phyloP scores from a whole-genome alignment of 2,888 invertebrate genomes.

The Tryphoninae sp. region DNA sequence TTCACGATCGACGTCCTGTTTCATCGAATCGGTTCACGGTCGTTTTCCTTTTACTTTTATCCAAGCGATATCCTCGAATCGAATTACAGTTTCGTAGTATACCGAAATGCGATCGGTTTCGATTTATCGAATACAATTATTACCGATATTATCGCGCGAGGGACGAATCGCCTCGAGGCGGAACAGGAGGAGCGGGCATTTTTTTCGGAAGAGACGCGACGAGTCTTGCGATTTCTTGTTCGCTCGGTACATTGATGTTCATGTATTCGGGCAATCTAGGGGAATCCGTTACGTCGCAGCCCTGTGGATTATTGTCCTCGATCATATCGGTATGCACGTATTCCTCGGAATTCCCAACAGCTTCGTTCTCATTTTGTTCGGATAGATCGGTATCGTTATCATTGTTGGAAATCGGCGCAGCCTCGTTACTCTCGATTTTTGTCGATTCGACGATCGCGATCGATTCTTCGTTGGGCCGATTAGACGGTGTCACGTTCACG shows the following conservation, averaged over 20 bases:
- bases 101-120: conserved; percentile 14
- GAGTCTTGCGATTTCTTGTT: conserved; percentile 65
- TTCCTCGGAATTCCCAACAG: conserved; percentile 57
- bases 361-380: conserved; percentile 29
- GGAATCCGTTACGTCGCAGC: conserved; percentile 66
- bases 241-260: conserved; percentile 70
- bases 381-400: conserved; percentile 36
- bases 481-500: conserved; percentile 68
- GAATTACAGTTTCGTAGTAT: background rate
- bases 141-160: conserved; percentile 45
- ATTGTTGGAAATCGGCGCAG: conserved; percentile 40
- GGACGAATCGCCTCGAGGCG: conserved; percentile 72
- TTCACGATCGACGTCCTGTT: background rate
- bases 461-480: conserved; percentile 43
- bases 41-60: conserved; percentile 1
- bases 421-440: background rate
- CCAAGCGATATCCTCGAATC: background rate
- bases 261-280: conserved; percentile 75
- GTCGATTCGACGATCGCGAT: conserved; percentile 25
- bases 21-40: conserved; percentile 19
- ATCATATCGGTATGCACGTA: conserved; percentile 64
- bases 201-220: conserved; percentile 71
- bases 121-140: conserved; percentile 13
- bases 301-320: conserved; percentile 56
- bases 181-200: conserved; percentile 75